A percentile compares a stretch with the other conserved stretches of the same genome.
phyloP scores from a whole-genome alignment of 2,888 invertebrate genomes.

The Sinelater perroti region DNA sequence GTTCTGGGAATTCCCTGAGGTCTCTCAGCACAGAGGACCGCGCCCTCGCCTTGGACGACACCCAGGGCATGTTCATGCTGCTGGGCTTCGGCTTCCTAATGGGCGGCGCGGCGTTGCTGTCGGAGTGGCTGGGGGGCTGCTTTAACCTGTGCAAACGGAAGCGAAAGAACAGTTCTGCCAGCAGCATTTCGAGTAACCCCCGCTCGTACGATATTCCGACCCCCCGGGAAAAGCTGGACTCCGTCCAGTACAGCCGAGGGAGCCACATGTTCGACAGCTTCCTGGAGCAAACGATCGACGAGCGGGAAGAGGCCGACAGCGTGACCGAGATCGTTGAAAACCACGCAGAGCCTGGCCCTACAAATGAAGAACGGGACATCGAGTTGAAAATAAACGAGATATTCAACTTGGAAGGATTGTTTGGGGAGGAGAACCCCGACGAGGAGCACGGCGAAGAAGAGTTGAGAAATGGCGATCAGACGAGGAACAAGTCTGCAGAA shows the following conservation, averaged over 20 bases:
- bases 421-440: constrained; percentile 46
- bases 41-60: constrained; percentile 79
- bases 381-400: constrained; percentile 49
- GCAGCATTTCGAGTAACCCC: constrained; percentile 52
- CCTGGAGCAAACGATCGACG: constrained; percentile 18
- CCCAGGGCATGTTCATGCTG: constrained; percentile 83
- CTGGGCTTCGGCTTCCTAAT: constrained; percentile 74
- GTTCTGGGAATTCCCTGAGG: constrained; percentile 60
- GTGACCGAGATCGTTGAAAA: constrained; percentile 6
- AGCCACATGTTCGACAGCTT: constrained; percentile 18
- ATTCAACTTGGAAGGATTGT: constrained; percentile 49
- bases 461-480: constrained; percentile 16
- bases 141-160: constrained; percentile 65
- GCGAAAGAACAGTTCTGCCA: constrained; percentile 40
- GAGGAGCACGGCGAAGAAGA: constrained; percentile 5
- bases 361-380: constrained; percentile 33
- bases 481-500: too few species aligned
- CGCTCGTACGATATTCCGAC: constrained; percentile 52
- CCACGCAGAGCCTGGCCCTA: constrained; percentile 9
- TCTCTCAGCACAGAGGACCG: constrained; percentile 70
- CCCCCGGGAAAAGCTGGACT: constrained; percentile 48
- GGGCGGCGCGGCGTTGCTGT: constrained; percentile 69
- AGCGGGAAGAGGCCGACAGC: constrained; percentile 13
- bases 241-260: constrained; percentile 30
- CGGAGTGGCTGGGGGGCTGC: constrained; percentile 78